Conservation (phyloP, 2,797 vertebrate species). For the Amphiprion clarkii region DNA sequence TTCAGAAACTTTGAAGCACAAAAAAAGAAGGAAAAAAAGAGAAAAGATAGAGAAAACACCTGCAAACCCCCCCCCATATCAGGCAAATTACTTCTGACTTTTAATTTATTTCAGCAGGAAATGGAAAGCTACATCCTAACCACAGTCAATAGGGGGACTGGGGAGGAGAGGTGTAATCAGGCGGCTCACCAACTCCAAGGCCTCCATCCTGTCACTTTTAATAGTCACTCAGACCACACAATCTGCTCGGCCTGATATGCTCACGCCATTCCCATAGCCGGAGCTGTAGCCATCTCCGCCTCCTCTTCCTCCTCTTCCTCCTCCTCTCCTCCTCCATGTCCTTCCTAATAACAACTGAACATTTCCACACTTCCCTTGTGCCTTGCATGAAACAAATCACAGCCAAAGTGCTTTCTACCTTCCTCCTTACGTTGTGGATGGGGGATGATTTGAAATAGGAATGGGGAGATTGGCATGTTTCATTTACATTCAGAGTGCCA, state of each 20-base stretch:
- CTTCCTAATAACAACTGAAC: constrained; percentile 91
- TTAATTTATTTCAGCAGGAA: constrained; percentile 99
- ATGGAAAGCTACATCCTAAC: constrained; percentile 97
- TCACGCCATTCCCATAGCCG: constrained; percentile 87
- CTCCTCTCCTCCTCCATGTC: constrained; percentile 74
- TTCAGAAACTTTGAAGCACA: constrained; percentile 84
- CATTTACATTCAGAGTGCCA: constrained; percentile 63
- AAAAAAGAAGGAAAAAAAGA: constrained; percentile 19
- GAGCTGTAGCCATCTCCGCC: constrained; percentile 65
- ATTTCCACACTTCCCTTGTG: constrained; percentile 69
- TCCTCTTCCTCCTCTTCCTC: constrained; percentile 50
- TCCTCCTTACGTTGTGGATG: constrained; percentile 17
- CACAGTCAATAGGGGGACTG: constrained; percentile 94
- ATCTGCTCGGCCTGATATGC: constrained; percentile 90
- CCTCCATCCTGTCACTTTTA: constrained; percentile 95
- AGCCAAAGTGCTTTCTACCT: constrained; percentile 60
- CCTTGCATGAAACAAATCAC: constrained; percentile 69
- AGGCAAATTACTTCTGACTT: constrained; percentile 99
- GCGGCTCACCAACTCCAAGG: constrained; percentile 89
- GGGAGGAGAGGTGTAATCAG: constrained; percentile 94
- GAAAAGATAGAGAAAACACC: constrained; percentile 86
- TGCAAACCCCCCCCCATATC: constrained; percentile 91
- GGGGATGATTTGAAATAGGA: constrained; percentile 53
- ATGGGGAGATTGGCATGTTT: constrained; percentile 68
- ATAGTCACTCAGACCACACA: constrained; percentile 94